Percentiles rank a stretch among this genome's conserved stretches.
These are phyloP conservation scores for Panagrolaimus sp. DNA, from an alignment of 1,140 invertebrate genomes.

Conservation along the genomic window DNA sequence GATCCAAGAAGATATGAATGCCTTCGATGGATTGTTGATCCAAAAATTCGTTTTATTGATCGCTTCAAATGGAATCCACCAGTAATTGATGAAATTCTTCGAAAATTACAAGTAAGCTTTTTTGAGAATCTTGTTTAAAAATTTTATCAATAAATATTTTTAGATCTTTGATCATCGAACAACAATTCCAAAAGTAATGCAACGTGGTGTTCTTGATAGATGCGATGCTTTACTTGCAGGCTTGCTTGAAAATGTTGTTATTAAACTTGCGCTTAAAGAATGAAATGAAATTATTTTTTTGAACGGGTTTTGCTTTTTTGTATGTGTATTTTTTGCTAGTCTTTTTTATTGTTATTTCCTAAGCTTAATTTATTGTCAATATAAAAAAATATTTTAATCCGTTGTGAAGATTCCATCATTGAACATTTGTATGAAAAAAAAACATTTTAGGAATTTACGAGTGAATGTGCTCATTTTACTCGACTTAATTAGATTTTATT, in stretches of 20 bases:
- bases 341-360: too few species aligned
- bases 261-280: slow-evolving; percentile 6
- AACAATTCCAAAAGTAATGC: slow-evolving; percentile 98
- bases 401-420: too few species aligned
- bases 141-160: slow-evolving; percentile 78
- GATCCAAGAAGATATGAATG: slow-evolving; percentile 88
- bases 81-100: slow-evolving; percentile 50
- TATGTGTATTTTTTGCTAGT: too few species aligned
- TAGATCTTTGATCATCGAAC: slow-evolving; percentile 92
- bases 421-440: too few species aligned
- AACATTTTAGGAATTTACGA: too few species aligned
- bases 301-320: too few species aligned
- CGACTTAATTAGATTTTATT: too few species aligned
- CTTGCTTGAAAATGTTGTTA: slow-evolving; percentile 19
- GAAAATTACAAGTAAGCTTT: slow-evolving; percentile 40
- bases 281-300: background rate
- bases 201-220: slow-evolving; percentile 91
- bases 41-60: slow-evolving; percentile 74
- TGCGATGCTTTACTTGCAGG: slow-evolving; percentile 72
- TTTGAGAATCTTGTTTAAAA: slow-evolving; percentile 31
- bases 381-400: too few species aligned
- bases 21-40: slow-evolving; percentile 93
- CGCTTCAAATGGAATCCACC: slow-evolving; percentile 47
- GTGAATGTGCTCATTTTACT: too few species aligned
- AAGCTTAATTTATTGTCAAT: too few species aligned